phyloP scores from a whole-genome alignment of 2,888 invertebrate genomes.

The Tetragnatha montana region DNA sequence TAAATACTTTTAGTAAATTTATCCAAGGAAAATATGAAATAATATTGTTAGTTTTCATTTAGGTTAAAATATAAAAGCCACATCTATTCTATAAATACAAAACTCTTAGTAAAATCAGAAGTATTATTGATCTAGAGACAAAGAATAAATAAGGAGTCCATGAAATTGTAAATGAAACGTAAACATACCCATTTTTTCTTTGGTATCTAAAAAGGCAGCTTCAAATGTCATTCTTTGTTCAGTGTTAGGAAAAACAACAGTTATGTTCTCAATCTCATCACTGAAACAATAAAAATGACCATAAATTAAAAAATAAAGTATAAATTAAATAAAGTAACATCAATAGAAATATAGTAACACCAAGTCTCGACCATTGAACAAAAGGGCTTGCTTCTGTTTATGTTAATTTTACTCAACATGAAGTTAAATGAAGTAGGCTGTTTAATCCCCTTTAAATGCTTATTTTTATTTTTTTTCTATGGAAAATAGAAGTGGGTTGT shows the following conservation, averaged over 20 bases:
- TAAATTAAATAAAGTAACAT: not conserved
- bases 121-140: not conserved
- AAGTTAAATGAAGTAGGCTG: too few relatives aligned
- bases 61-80: too few relatives aligned
- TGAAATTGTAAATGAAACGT: not conserved
- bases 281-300: conserved; percentile 77
- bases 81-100: too few relatives aligned
- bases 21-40: too few relatives aligned
- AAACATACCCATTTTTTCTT: conserved; percentile 79
- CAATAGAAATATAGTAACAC: not conserved
- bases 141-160: not conserved
- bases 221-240: conserved; percentile 96
- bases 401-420: too few relatives aligned
- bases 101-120: not conserved
- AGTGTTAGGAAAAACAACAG: conserved; percentile 89
- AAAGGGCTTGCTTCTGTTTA: too few relatives aligned
- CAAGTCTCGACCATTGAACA: too few relatives aligned
- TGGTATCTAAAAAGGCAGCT: conserved; percentile 92
- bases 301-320: not conserved
- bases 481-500: too few relatives aligned
- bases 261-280: conserved; percentile 89
- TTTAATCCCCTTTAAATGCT: too few relatives aligned
- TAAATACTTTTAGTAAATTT: too few relatives aligned
- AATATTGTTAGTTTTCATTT: too few relatives aligned
- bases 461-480: too few relatives aligned